These are phyloP conservation scores for Myzus persicae DNA, from an alignment of 1,140 invertebrate genomes.

Conservation along the genomic window DNA sequence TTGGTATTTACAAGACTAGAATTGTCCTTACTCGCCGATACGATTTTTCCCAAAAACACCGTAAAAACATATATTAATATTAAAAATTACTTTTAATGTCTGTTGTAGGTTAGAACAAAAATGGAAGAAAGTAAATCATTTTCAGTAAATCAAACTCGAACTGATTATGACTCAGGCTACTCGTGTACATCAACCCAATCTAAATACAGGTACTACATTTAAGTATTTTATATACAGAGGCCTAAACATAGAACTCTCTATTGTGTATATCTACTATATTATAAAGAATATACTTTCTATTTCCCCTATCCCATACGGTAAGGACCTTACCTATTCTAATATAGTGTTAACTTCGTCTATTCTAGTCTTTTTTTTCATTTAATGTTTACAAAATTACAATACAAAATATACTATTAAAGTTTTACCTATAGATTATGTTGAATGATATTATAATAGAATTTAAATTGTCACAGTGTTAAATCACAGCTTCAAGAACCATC, in stretches of 20 bases:
- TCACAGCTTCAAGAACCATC: constrained; percentile 49
- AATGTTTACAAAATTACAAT: not conserved
- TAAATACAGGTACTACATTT: constrained; percentile 41
- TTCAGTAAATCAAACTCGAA: constrained; percentile 16
- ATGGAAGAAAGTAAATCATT: constrained; percentile 43
- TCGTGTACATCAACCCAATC: constrained; percentile 50
- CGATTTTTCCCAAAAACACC: not conserved
- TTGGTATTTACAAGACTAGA: not conserved
- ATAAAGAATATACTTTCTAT: not conserved
- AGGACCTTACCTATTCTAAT: not conserved
- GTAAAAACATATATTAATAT: not conserved
- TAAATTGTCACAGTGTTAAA: constrained; percentile 21
- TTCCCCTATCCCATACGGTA: too few relatives aligned
- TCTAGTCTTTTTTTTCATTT: not conserved
- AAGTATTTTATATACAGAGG: not conserved
- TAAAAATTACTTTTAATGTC: not conserved
- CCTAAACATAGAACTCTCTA: not conserved
- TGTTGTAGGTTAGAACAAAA: not conserved
- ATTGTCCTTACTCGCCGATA: not conserved
- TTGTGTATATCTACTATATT: not conserved
- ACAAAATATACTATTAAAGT: not conserved
- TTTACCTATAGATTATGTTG: not conserved
- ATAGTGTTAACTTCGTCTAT: not conserved
- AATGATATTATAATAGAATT: not conserved
- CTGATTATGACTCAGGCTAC: constrained; percentile 49